Conservation (phyloP, 2,797 vertebrate genomes). For the Danio kyathit region DNA sequence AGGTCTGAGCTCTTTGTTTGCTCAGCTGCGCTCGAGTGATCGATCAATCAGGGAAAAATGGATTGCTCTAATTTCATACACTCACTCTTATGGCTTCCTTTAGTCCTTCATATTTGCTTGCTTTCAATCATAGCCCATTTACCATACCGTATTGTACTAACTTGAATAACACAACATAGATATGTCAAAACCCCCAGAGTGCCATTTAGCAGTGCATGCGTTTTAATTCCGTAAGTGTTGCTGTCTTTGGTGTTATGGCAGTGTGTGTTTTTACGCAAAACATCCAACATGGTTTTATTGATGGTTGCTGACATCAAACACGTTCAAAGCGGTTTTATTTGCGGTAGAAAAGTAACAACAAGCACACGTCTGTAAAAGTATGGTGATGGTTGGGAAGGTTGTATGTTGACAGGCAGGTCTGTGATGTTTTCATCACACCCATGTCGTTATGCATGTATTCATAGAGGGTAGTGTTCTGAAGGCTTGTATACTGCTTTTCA, state of each 20-base stretch:
- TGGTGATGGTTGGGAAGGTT: slow-evolving; percentile 39
- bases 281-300: slow-evolving; percentile 13
- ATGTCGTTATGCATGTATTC: slow-evolving; percentile 56
- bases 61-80: slow-evolving; percentile 41
- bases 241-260: not conserved
- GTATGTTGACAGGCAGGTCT: slow-evolving; percentile 50
- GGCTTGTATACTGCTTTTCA: slow-evolving; percentile 45
- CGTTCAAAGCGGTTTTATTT: slow-evolving; percentile 18
- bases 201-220: not conserved
- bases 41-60: slow-evolving; percentile 48
- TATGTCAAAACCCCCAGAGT: not conserved
- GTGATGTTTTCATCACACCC: slow-evolving; percentile 59
- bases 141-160: not conserved
- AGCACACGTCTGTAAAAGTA: slow-evolving; percentile 27
- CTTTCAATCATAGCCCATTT: slow-evolving; percentile 36
- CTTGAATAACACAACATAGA: not conserved
- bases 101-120: slow-evolving; percentile 19
- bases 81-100: slow-evolving; percentile 2
- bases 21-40: slow-evolving; percentile 43
- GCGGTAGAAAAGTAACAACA: slow-evolving; percentile 1
- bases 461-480: slow-evolving; percentile 51
- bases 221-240: not conserved
- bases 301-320: not conserved
- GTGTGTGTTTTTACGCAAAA: not conserved
- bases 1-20: slow-evolving; percentile 42